Evolutionary conservation across 2,888 invertebrate species (phyloP).

Genomic region (Macrosoma leucophasiata): DNA sequence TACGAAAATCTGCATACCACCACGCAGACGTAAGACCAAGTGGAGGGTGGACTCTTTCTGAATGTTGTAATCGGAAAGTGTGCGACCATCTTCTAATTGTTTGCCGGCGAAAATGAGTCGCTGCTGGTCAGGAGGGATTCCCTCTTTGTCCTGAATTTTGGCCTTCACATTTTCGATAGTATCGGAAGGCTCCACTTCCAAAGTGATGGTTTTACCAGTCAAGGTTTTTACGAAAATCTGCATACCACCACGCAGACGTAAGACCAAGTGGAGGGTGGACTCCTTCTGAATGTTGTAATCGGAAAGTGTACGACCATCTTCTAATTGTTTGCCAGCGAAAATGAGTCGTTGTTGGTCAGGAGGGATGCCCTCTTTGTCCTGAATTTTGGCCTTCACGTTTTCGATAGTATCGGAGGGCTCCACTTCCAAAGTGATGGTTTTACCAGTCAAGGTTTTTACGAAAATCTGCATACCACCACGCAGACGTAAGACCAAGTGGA

Average conservation of each 20-base stretch:
- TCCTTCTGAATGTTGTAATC: constrained; percentile 46
- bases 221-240: constrained; percentile 40
- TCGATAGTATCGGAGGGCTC: constrained; percentile 36
- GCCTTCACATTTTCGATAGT: constrained; percentile 24
- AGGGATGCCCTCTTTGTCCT: constrained; percentile 37
- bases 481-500: constrained; percentile 34
- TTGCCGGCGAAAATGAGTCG: no score
- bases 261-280: constrained; percentile 36
- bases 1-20: constrained; percentile 37
- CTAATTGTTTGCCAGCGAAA: no score
- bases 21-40: constrained; percentile 27
- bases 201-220: constrained; percentile 37
- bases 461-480: constrained; percentile 37
- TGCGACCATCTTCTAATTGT: constrained; percentile 22
- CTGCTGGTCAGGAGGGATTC: constrained; percentile 38
- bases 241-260: constrained; percentile 43
- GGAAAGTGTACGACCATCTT: constrained; percentile 34
- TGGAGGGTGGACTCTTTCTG: constrained; percentile 29
- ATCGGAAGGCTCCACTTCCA: constrained; percentile 34
- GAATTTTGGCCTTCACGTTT: constrained; percentile 37
- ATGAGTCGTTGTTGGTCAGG: constrained; percentile 37
- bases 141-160: constrained; percentile 25
- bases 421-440: constrained; percentile 37
- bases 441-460: constrained; percentile 36
- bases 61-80: constrained; percentile 19